Evolutionary conservation across 1,140 invertebrate genomes (phyloP).

Genomic region (Venturia canescens): DNA sequence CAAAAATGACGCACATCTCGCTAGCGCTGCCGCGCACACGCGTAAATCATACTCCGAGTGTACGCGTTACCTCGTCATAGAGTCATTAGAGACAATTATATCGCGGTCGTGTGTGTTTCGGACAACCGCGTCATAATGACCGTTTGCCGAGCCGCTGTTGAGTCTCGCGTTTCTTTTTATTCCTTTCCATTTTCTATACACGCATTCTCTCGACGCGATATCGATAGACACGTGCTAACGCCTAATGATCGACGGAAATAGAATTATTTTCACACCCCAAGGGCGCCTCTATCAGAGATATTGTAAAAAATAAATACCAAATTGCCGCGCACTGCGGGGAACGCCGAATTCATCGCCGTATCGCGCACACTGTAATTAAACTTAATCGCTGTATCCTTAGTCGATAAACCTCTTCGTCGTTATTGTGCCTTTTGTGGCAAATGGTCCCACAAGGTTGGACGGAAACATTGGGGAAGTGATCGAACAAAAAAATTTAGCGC

Average conservation of each 20-base stretch:
- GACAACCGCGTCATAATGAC: background rate
- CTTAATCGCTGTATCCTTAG: no score
- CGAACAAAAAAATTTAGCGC: no score
- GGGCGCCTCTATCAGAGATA: background rate
- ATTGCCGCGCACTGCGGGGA: background rate
- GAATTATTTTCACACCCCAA: background rate
- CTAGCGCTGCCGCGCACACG: background rate
- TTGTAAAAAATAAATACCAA: background rate
- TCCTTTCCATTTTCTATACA: background rate
- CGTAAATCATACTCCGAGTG: background rate
- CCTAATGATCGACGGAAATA: background rate
- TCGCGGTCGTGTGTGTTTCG: background rate
- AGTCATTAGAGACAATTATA: slow-evolving; percentile 28
- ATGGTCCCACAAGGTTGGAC: no score
- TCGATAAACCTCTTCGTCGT: no score
- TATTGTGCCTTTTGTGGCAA: no score
- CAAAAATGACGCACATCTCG: background rate
- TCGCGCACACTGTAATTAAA: no score
- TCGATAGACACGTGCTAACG: background rate
- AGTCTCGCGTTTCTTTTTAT: slow-evolving; percentile 17
- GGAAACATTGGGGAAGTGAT: no score
- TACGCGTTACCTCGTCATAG: background rate
- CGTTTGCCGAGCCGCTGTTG: background rate
- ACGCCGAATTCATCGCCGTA: no score
- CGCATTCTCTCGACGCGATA: background rate